Evolutionary conservation across 1,140 invertebrate genomes (phyloP).

Genomic region (Drosophila kepulauana): DNA sequence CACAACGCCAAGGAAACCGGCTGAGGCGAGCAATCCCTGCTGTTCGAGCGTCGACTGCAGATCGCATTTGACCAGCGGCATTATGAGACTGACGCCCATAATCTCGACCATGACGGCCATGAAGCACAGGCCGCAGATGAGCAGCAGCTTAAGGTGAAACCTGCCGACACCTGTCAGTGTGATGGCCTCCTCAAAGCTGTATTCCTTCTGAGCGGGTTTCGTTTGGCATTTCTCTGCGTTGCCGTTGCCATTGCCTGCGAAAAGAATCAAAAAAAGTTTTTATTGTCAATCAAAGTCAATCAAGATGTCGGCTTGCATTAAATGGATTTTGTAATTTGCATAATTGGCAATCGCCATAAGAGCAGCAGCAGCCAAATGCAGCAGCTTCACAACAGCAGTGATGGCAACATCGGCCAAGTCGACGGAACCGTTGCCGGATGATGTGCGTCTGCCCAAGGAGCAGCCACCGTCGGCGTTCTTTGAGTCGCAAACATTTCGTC

Average conservation of each 20-base stretch:
- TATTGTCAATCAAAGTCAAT: conserved; percentile 45
- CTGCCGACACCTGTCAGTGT: conserved; percentile 63
- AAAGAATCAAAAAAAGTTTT: neutral
- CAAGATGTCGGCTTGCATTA: conserved; percentile 27
- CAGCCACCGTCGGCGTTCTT: conserved; percentile 59
- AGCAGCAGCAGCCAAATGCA: too few relatives aligned
- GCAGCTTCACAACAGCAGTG: neutral
- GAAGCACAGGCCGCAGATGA: conserved; percentile 75
- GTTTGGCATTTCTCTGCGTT: conserved; percentile 19
- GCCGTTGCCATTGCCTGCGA: conserved; percentile 6
- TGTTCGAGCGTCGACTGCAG: conserved; percentile 87
- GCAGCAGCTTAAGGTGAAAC: conserved; percentile 71
- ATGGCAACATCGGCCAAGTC: conserved; percentile 35
- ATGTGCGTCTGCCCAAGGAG: conserved; percentile 68
- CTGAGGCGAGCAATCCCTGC: conserved; percentile 89
- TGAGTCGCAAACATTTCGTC: conserved; percentile 74
- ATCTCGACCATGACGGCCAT: conserved; percentile 81
- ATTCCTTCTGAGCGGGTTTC: conserved; percentile 10
- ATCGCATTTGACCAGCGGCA: conserved; percentile 86
- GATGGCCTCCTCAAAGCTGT: conserved; percentile 87
- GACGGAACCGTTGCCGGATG: conserved; percentile 13
- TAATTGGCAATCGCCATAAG: conserved; percentile 50
- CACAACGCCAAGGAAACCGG: conserved; percentile 89
- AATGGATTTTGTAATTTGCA: conserved; percentile 36
- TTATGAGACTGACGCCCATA: conserved; percentile 73